Evolutionary conservation across 2,888 invertebrate species (phyloP).

Genomic region (Ypsolopha sequella): DNA sequence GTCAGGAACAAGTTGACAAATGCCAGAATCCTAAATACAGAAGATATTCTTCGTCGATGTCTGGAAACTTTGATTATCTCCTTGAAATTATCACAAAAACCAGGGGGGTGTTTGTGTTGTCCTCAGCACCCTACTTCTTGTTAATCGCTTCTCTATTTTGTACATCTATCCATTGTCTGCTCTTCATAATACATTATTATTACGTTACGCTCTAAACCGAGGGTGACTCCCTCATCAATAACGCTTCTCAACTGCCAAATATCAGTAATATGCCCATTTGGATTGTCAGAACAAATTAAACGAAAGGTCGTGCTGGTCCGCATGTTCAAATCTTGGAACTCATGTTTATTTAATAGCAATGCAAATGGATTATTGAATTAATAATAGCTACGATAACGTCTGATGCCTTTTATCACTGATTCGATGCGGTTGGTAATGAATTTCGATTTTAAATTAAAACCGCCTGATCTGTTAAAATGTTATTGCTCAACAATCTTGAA

Average conservation of each 20-base stretch:
- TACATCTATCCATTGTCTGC: slow-evolving; percentile 16
- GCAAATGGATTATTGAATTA: slow-evolving; percentile 3
- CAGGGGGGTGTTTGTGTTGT: not conserved
- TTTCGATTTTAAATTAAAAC: not conserved
- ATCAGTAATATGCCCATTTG: not conserved
- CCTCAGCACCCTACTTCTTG: not conserved
- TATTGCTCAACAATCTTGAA: not conserved
- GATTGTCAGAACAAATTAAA: not conserved
- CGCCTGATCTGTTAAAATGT: not conserved
- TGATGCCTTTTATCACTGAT: not conserved
- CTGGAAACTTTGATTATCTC: too few relatives aligned
- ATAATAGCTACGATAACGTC: not conserved
- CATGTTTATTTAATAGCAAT: slow-evolving; percentile 1
- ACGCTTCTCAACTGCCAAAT: slow-evolving; percentile 24
- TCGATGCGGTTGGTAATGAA: not conserved
- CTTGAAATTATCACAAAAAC: too few relatives aligned
- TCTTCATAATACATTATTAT: slow-evolving; percentile 36
- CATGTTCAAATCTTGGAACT: not conserved
- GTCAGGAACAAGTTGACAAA: too few relatives aligned
- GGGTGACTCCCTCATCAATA: slow-evolving; percentile 36
- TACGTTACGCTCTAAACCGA: slow-evolving; percentile 22
- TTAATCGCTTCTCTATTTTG: slow-evolving; percentile 1
- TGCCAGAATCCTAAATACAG: too few relatives aligned
- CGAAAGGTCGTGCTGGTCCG: not conserved
- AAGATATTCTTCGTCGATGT: too few relatives aligned